Evolutionary conservation across 2,113 vertebrate species (phyloP), one percentile per base, ranked within the genome.

Genomic region (Archocentrus centrarchus): DNA sequence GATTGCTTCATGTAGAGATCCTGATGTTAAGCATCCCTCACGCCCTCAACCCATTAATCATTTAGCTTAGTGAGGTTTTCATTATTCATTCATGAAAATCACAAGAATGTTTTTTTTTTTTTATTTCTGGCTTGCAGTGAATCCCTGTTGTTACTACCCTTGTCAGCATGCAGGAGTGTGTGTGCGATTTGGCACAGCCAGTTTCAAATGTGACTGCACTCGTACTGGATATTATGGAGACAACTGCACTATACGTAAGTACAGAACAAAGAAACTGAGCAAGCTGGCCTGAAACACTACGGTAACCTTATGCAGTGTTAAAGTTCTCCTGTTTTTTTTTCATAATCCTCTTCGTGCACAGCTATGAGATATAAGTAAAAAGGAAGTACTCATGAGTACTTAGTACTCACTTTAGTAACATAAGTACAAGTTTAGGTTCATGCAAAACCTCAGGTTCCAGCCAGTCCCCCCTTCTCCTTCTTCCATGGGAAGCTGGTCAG

Each of bases 141-240:
- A 99, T 66, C 98, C 97, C 10, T 99, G 98, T n/a, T 99, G 98
- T 90, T 96, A 93, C 90, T 99, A 96, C 83, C 98, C 98, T 0
- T 99, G 98, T 84, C 96, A 99, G 92, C 94, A 98, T 95, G 93
- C 95, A 81, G 98, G 98, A 0, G 84, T 98, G 80, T 99, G 98
- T 17, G 88, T 98, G 83, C 96, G 96, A 66, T 95, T 97, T 0
- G 96, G 96, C 35, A 53, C 87, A 24, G 90, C 93, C 5, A 11
- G 62, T 9, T 99, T 97, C 39, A 94, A 97, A 70, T 99, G 98
- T 2, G 98, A 99, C 94, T 99, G 98, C 91, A 97, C 97, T 0
- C 94, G 95, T 62, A 99, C 98, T 0, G 98, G 98, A 3, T 98
- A 96, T 90, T 95, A 93, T 0, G 98, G 98, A 81, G 77, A 87